phyloP scores from a whole-genome alignment of 2,888 invertebrate species.

The Thera obeliscata region DNA sequence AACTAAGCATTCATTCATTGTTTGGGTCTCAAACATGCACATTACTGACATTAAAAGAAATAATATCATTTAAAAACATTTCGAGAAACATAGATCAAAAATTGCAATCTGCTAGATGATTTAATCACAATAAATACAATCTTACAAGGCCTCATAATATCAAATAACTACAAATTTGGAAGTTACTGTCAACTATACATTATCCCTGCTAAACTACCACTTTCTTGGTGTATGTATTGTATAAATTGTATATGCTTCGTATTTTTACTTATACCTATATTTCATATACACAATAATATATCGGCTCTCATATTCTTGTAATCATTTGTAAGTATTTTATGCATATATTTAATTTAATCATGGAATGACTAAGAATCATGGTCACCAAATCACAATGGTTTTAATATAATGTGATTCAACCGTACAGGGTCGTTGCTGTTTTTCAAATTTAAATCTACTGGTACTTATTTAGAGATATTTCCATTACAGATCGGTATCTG shows the following conservation, averaged over 20 bases:
- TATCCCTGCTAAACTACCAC: not conserved
- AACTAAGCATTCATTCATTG: slow-evolving; percentile 1
- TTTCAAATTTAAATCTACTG: no score
- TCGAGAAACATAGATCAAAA: no score
- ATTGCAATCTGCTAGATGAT: no score
- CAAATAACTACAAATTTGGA: no score
- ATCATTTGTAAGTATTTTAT: not conserved
- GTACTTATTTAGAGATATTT: not conserved
- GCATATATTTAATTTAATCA: not conserved
- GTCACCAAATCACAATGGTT: not conserved
- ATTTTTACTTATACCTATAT: not conserved
- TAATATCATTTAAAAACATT: not conserved
- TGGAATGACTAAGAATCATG: not conserved
- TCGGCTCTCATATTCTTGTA: slow-evolving; percentile 6
- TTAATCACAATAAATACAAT: no score
- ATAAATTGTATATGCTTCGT: slow-evolving; percentile 1
- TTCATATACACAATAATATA: not conserved
- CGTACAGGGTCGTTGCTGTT: not conserved
- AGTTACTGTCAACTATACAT: not conserved
- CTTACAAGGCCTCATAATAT: no score
- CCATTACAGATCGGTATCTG: no score
- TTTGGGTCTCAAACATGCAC: not conserved
- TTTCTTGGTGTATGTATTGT: not conserved
- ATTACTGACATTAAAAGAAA: not conserved
- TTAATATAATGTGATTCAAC: not conserved